Conservation (phyloP, 92 coral and sea anemone species). For the Plumapathes pennacea region DNA sequence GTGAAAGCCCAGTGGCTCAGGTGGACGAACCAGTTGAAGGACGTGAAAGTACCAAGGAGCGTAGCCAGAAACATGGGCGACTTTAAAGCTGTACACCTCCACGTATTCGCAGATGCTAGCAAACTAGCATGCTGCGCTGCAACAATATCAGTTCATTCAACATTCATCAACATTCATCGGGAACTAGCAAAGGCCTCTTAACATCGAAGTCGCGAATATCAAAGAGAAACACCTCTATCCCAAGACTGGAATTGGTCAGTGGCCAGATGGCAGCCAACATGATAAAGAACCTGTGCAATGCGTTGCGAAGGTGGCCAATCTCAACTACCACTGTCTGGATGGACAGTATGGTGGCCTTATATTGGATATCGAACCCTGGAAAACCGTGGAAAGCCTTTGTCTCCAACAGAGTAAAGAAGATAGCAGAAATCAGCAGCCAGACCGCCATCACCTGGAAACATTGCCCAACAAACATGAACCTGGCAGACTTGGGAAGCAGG, state of each 20-base stretch:
- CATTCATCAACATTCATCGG: slow-evolving; percentile 34
- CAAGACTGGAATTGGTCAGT: slow-evolving; percentile 60
- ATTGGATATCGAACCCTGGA: slow-evolving; percentile 28
- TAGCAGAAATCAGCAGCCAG: slow-evolving; percentile 21
- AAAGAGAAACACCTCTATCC: slow-evolving; percentile 61
- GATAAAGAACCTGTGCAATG: slow-evolving; percentile 15
- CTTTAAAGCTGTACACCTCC: slow-evolving; percentile 44
- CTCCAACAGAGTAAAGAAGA: slow-evolving; percentile 36
- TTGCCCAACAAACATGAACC: slow-evolving; percentile 30
- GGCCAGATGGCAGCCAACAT: slow-evolving; percentile 33
- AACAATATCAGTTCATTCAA: slow-evolving; percentile 47
- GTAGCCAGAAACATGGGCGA: slow-evolving; percentile 10
- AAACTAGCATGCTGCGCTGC: slow-evolving; percentile 56
- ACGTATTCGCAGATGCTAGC: slow-evolving; percentile 70
- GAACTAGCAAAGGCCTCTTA: slow-evolving; percentile 48
- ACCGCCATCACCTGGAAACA: slow-evolving; percentile 31
- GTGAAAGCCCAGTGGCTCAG: slow-evolving; percentile 27
- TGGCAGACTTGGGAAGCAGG: slow-evolving; percentile 44
- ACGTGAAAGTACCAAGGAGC: slow-evolving; percentile 49
- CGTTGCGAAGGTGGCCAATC: slow-evolving; percentile 3
- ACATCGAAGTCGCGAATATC: slow-evolving; percentile 68
- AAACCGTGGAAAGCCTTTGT: slow-evolving; percentile 41
- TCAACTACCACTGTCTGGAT: slow-evolving; percentile 10
- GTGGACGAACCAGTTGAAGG: slow-evolving; percentile 48
- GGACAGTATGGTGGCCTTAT: slow-evolving; percentile 18